phyloP scores from a whole-genome alignment of 2,113 vertebrate species.

The Bos javanicus region DNA sequence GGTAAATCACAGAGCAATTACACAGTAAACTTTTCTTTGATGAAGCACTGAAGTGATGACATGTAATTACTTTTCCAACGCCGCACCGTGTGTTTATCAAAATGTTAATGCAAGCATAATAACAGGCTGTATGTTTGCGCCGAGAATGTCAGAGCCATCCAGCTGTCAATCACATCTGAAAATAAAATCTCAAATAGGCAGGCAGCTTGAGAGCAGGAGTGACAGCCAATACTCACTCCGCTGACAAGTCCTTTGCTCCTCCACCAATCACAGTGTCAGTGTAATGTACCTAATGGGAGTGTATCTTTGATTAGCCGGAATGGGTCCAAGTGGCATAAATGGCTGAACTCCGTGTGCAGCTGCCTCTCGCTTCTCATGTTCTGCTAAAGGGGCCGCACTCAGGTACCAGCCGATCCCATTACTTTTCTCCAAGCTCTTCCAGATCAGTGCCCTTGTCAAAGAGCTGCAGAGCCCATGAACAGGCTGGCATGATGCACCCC shows the following conservation, averaged over 20 bases:
- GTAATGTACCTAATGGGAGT: constrained; percentile 78
- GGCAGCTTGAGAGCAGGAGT: constrained; percentile 84
- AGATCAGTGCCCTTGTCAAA: neutral
- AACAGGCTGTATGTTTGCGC: constrained; percentile 91
- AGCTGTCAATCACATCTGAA: constrained; percentile 93
- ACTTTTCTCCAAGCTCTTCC: neutral
- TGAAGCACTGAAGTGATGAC: constrained; percentile 91
- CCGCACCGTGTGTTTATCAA: constrained; percentile 96
- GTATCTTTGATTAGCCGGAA: constrained; percentile 65
- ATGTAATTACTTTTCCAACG: constrained; percentile 97
- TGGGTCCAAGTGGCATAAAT: constrained; percentile 53
- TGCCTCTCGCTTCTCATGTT: neutral
- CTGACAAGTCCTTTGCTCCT: constrained; percentile 83
- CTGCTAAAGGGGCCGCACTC: neutral
- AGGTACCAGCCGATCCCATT: neutral
- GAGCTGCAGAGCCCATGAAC: neutral
- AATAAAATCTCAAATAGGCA: constrained; percentile 94
- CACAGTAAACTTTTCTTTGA: constrained; percentile 85
- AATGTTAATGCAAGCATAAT: constrained; percentile 99
- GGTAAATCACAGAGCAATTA: constrained; percentile 86
- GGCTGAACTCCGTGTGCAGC: neutral
- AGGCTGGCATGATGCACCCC: neutral
- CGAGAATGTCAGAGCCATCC: constrained; percentile 93
- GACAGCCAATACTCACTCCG: constrained; percentile 86
- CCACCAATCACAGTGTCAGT: constrained; percentile 53